A percentile compares a stretch with the other conserved stretches of the same genome.
Conservation (phyloP, 2,888 invertebrate genomes). For the Coelopa pilipes region DNA sequence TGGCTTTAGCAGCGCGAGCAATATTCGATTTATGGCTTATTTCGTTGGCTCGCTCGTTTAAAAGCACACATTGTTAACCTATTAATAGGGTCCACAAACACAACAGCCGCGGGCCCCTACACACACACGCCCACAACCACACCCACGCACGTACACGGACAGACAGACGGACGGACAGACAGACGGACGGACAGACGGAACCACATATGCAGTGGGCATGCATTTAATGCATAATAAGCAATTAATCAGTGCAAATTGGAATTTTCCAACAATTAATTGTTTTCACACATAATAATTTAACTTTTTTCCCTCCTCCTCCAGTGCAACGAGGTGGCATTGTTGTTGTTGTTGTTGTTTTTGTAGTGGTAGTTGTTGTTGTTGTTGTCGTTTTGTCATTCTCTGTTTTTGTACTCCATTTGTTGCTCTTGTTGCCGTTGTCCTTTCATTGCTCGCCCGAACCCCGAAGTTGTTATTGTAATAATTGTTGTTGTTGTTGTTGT, state of each 20-base stretch:
- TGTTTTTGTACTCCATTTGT: too few relatives aligned
- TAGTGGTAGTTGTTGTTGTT: too few relatives aligned
- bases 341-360: slow-evolving; percentile 11
- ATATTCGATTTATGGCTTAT: not conserved
- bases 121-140: slow-evolving; percentile 14
- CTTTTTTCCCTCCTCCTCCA: not conserved
- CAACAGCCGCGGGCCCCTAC: too few relatives aligned
- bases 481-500: not conserved
- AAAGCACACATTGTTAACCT: slow-evolving; percentile 6
- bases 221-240: slow-evolving; percentile 30
- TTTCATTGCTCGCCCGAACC: not conserved
- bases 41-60: too few relatives aligned
- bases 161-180: not conserved
- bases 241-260: slow-evolving; percentile 45
- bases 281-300: slow-evolving; percentile 59
- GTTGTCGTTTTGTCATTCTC: too few relatives aligned
- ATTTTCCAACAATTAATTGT: slow-evolving; percentile 61
- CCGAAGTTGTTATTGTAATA: not conserved
- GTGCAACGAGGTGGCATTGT: not conserved
- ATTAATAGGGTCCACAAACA: not conserved
- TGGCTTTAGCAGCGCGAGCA: not conserved
- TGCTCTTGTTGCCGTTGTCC: not conserved
- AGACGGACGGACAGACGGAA: not conserved
- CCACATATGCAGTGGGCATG: not conserved
- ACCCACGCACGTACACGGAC: too few relatives aligned